A percentile compares a stretch with the other conserved stretches of the same genome.
Conservation (phyloP, 2,888 invertebrate genomes). For the Eupithecia centaureata region DNA sequence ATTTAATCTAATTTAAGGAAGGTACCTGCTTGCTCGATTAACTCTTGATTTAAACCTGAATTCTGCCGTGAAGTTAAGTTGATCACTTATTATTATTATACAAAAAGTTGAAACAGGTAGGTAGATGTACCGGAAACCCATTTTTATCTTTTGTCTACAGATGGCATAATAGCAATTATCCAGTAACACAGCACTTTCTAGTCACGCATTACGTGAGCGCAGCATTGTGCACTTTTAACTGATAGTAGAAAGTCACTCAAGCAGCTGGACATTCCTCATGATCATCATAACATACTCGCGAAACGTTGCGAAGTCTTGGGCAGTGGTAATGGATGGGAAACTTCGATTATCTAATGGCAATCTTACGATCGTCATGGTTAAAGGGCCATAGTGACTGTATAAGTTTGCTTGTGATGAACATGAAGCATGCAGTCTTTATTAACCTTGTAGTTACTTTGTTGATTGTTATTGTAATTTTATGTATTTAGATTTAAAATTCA, state of each 20-base stretch:
- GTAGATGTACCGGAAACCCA: conserved; percentile 44
- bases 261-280: conserved; percentile 55
- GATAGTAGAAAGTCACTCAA: conserved; percentile 65
- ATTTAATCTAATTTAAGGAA: no score
- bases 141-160: conserved; percentile 48
- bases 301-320: conserved; percentile 59
- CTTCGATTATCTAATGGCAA: conserved; percentile 65
- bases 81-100: background rate
- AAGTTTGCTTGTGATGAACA: conserved; percentile 16
- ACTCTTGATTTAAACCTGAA: no score
- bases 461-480: conserved; percentile 21
- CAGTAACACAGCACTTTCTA: conserved; percentile 68
- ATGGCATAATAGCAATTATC: conserved; percentile 57
- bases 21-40: no score
- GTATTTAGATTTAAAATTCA: background rate
- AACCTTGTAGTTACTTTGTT: conserved; percentile 7
- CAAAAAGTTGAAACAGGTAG: conserved; percentile 1
- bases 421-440: conserved; percentile 10
- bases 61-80: no score
- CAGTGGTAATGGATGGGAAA: conserved; percentile 49
- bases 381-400: conserved; percentile 43
- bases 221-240: conserved; percentile 62
- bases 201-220: conserved; percentile 68
- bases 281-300: conserved; percentile 57
- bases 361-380: conserved; percentile 62